Evolutionary conservation across 2,797 vertebrate genomes (phyloP).

Genomic region (Avahi laniger): DNA sequence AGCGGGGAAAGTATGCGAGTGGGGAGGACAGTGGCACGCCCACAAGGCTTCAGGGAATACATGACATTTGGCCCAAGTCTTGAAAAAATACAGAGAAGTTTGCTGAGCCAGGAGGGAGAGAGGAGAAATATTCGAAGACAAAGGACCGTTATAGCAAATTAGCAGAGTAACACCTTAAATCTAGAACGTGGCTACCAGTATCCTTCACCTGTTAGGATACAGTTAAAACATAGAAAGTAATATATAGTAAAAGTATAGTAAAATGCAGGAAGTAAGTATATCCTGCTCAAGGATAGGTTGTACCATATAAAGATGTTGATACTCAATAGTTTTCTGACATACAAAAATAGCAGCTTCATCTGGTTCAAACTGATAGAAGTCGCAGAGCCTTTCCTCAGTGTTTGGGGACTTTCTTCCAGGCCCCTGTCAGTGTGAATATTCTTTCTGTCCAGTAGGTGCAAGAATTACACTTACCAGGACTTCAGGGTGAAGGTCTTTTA

Average conservation of each 20-base stretch:
- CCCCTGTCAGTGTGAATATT: not conserved
- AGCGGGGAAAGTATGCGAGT: fast-evolving
- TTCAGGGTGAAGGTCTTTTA: not conserved
- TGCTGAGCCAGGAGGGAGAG: not conserved
- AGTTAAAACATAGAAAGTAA: not conserved
- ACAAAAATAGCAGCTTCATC: not conserved
- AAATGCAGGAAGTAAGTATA: not conserved
- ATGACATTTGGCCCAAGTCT: not conserved
- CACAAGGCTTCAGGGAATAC: not conserved
- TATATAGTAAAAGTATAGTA: too few relatives aligned
- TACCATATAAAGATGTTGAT: fast-evolving
- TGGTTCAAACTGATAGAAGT: not conserved
- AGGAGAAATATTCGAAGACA: not conserved
- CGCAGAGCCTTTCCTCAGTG: not conserved
- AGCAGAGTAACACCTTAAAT: not conserved
- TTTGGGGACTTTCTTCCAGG: not conserved
- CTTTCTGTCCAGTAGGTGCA: not conserved
- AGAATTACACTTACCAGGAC: not conserved
- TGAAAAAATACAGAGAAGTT: not conserved
- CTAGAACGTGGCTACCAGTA: not conserved
- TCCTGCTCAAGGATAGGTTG: not conserved
- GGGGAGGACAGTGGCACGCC: fast-evolving
- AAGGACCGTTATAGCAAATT: not conserved
- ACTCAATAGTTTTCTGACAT: not conserved
- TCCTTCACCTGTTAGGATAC: not conserved